A percentile compares a stretch with the other conserved stretches of the same genome.
These are phyloP conservation scores for Micoletzkya japonica DNA, from an alignment of 2,888 invertebrate species.

Conservation along the genomic window DNA sequence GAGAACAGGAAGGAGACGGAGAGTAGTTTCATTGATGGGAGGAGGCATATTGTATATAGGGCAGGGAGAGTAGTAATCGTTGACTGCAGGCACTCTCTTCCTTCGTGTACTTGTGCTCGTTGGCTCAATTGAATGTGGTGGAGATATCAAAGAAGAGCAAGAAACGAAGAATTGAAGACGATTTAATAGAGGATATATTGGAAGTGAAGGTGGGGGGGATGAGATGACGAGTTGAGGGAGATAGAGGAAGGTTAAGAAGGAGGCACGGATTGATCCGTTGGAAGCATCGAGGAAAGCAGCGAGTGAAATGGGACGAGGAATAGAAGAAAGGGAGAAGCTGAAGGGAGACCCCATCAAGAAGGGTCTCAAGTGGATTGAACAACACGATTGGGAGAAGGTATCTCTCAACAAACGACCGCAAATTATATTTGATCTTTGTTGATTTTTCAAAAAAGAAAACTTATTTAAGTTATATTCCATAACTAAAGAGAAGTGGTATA, in stretches of 20 bases:
- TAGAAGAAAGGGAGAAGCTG: slow-evolving; percentile 36
- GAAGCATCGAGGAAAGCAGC: not conserved
- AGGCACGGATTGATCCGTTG: not conserved
- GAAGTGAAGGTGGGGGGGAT: no score
- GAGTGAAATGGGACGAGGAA: not conserved
- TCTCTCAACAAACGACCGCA: no score
- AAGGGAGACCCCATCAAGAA: slow-evolving; percentile 46
- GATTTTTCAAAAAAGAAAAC: not conserved
- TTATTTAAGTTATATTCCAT: not conserved
- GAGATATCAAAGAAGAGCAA: slow-evolving; percentile 9
- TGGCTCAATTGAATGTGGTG: slow-evolving; percentile 12
- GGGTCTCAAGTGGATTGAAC: slow-evolving; percentile 38
- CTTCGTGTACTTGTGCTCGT: no score
- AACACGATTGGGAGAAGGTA: slow-evolving; percentile 38
- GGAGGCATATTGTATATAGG: no score
- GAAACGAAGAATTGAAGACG: slow-evolving; percentile 2
- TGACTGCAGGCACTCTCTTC: no score
- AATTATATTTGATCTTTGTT: no score
- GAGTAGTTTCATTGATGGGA: no score
- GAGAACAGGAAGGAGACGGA: slow-evolving; percentile 6
- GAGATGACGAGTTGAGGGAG: not conserved
- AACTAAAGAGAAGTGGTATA: no score
- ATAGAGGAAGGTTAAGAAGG: not conserved
- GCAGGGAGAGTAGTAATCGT: no score
- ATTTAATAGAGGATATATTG: not conserved